A percentile compares a stretch with the other conserved stretches of the same genome.
These are phyloP conservation scores for Trachelus tabidus DNA, from an alignment of 2,888 invertebrate species.

Conservation along the genomic window DNA sequence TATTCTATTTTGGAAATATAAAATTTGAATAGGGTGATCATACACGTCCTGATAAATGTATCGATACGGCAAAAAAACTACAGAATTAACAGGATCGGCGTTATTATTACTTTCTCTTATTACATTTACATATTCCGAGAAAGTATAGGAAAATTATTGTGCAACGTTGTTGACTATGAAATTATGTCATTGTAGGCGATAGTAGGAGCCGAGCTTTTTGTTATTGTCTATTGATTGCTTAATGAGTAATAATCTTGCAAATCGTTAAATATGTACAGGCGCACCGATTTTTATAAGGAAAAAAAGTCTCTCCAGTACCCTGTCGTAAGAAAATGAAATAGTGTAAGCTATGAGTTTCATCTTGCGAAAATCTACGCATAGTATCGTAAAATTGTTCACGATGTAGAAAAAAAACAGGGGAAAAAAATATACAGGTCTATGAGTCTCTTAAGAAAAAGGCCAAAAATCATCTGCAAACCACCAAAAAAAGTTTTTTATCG, in stretches of 20 bases:
- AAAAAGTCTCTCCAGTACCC: neutral
- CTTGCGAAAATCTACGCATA: neutral
- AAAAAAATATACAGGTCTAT: neutral
- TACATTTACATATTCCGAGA: neutral
- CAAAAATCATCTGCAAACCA: neutral
- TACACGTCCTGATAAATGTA: no score
- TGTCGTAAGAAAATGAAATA: neutral
- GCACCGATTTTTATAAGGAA: neutral
- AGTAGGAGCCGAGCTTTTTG: neutral
- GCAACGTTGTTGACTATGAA: neutral
- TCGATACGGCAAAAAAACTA: neutral
- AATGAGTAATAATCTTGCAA: conserved; percentile 7
- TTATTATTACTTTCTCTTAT: neutral
- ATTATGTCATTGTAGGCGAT: neutral
- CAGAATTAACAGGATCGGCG: neutral
- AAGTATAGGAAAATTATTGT: neutral
- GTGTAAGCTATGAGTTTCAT: neutral
- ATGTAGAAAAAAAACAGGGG: neutral
- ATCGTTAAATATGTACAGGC: neutral
- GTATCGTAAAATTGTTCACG: neutral
- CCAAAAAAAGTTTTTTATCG: neutral
- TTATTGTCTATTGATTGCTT: neutral
- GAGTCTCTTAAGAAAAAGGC: neutral
- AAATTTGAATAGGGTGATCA: no score
- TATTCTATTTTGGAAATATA: no score